Percentiles rank a stretch among this genome's conserved stretches.
These are phyloP conservation scores for Plestiodon gilberti DNA, from an alignment of 2,113 vertebrate species.

Conservation along the genomic window DNA sequence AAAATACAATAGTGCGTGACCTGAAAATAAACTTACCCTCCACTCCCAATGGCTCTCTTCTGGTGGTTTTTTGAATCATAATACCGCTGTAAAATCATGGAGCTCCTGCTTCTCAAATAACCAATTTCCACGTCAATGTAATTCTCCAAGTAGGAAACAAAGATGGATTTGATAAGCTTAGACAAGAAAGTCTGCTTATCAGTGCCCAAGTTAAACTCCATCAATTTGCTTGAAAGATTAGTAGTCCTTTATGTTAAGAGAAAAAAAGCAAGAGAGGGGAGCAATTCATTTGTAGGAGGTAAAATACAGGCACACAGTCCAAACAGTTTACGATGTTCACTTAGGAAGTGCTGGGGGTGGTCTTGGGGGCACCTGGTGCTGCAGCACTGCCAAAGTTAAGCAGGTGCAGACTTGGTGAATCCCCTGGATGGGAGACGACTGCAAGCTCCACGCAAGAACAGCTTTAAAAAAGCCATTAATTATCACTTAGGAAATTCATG, in stretches of 20 bases:
- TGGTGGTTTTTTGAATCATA: constrained; percentile 99
- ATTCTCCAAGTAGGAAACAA: constrained; percentile 96
- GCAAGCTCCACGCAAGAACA: not conserved
- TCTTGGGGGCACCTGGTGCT: not conserved
- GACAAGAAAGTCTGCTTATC: constrained; percentile 99
- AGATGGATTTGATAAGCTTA: constrained; percentile 98
- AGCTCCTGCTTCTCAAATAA: constrained; percentile 93
- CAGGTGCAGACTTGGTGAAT: not conserved
- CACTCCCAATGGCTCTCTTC: constrained; percentile 91
- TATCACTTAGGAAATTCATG: not conserved
- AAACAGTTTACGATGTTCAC: not conserved
- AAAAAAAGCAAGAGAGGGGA: constrained; percentile 62
- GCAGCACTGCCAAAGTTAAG: not conserved
- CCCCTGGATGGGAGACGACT: not conserved
- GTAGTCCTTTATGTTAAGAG: constrained; percentile 86
- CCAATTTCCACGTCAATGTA: constrained; percentile 97
- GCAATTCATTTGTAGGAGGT: constrained; percentile 55
- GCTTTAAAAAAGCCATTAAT: too few relatives aligned
- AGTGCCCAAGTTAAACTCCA: constrained; percentile 98
- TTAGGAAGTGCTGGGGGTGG: not conserved
- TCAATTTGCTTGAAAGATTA: constrained; percentile 90
- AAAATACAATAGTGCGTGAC: not conserved
- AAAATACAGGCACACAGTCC: constrained; percentile 24
- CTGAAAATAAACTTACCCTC: constrained; percentile 84
- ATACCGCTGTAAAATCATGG: constrained; percentile 94